Conservation (phyloP, 2,888 invertebrate genomes). For the Heliconius ethilla region DNA sequence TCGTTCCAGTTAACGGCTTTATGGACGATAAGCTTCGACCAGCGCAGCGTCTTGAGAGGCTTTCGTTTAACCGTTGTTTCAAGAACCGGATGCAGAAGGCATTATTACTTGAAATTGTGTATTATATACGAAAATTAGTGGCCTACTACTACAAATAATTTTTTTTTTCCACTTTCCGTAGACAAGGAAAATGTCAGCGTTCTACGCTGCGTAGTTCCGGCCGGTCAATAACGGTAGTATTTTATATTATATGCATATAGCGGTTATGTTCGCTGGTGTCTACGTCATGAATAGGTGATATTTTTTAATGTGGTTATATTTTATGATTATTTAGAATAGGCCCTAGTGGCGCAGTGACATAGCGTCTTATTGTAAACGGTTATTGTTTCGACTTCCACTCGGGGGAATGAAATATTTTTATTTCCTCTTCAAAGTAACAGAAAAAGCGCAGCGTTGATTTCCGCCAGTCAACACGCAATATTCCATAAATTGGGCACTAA, state of each 20-base stretch:
- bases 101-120: not conserved
- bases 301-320: too few species aligned
- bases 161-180: too few species aligned
- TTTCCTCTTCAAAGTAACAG: too few species aligned
- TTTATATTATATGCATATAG: too few species aligned
- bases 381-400: not conserved
- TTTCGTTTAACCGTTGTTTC: not conserved
- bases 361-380: not conserved
- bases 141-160: too few species aligned
- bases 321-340: not conserved
- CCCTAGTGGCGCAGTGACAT: not conserved
- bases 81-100: constrained; percentile 3
- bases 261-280: too few species aligned
- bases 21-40: constrained; percentile 5
- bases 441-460: too few species aligned
- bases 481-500: not conserved
- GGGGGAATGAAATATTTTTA: too few species aligned
- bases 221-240: too few species aligned
- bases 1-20: constrained; percentile 7
- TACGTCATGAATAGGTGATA: too few species aligned
- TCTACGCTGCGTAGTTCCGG: too few species aligned
- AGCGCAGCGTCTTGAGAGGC: constrained; percentile 9
- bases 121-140: not conserved
- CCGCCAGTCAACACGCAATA: not conserved
- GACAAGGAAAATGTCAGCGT: too few species aligned